A percentile compares a stretch with the other conserved stretches of the same genome.
Conservation (phyloP, 1,140 invertebrate genomes). For the Penaeus chinensis region DNA sequence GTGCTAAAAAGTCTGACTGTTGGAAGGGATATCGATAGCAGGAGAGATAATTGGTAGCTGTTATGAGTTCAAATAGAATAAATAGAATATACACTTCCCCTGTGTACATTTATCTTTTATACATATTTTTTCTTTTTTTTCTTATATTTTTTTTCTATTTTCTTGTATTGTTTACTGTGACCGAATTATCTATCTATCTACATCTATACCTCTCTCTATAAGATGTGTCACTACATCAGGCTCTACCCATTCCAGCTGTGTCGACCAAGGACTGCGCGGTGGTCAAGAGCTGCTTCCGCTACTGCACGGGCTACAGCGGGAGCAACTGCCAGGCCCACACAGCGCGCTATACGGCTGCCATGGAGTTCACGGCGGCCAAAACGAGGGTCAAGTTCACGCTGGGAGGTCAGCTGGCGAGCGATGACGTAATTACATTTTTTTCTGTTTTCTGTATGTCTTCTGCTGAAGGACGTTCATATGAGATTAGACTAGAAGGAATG, state of each 20-base stretch:
- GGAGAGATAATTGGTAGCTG: too few species aligned
- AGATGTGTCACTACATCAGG: neutral
- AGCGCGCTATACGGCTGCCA: conserved; percentile 23
- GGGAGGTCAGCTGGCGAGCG: conserved; percentile 22
- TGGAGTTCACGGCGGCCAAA: conserved; percentile 32
- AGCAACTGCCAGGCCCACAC: conserved; percentile 27
- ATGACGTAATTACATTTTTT: conserved; percentile 5
- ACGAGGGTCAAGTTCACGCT: conserved; percentile 38
- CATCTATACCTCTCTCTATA: too few species aligned
- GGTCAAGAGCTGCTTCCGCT: conserved; percentile 46
- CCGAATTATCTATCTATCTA: too few species aligned
- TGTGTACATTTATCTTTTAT: too few species aligned
- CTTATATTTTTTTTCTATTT: too few species aligned
- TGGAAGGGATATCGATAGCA: too few species aligned
- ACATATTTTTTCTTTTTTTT: too few species aligned
- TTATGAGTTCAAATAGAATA: too few species aligned
- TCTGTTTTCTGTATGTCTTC: neutral
- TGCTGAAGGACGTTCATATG: neutral
- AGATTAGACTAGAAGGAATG: too few species aligned
- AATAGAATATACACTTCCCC: too few species aligned
- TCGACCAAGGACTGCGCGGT: conserved; percentile 49
- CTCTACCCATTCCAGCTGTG: conserved; percentile 17
- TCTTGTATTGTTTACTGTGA: too few species aligned
- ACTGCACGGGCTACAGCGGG: conserved; percentile 30
- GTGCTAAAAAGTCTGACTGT: too few species aligned